Base-by-base conservation (phyloP, 2,797 vertebrate genomes). In the Acanthopagrus latus region DNA sequence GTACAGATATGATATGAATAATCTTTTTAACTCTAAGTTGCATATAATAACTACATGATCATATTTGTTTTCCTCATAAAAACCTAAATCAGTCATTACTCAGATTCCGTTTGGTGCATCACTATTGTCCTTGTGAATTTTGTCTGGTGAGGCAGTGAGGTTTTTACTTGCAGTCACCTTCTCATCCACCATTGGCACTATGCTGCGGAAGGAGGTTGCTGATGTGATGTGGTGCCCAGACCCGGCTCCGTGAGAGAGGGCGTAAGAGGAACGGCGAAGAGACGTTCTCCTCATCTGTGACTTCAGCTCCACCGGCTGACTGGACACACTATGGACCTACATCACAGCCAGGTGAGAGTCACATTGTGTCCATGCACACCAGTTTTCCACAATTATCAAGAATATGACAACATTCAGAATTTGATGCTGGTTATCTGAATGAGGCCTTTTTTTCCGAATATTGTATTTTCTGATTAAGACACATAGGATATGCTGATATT, bases 241-340 rank as follows among this genome's bases (percentile, higher is more conserved):
- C 50, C 95, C 96, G 18, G 92, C 91, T 20, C 81, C 94, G 91
- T 97, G 96, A 18, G 96, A 97, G 88, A 97, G 90, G 21, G 96
- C 96, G 0, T 97, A 97, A 51, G 96, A 95, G 23, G 97, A 98
- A 9, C 91, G 94, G 3, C 94, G 92, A n/a, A 7, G 17, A 3
- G 87, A 41, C 0, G 91, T 80, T 0, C 94, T 86, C 2, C 9
- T 85, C 23, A 95, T 10, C 0, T 81, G 82, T 1, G 94, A 84
- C 1, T 73, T 84, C 12, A 97, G 76, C 84, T 95, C 95, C 75
- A 94, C 87, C 0, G 75, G 16, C 6, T 88, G 78, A 16, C 0
- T 16, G 38, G 73, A 57, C 9, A 63, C 59, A 48, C 52, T 93
- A 87, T 95, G 95, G 71, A 96, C 89, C 95, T 96, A 16, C 46